Percentiles rank a stretch among this genome's conserved stretches.
These are phyloP conservation scores for Semicossyphus pulcher DNA, from an alignment of 2,113 vertebrate species.

Conservation along the genomic window DNA sequence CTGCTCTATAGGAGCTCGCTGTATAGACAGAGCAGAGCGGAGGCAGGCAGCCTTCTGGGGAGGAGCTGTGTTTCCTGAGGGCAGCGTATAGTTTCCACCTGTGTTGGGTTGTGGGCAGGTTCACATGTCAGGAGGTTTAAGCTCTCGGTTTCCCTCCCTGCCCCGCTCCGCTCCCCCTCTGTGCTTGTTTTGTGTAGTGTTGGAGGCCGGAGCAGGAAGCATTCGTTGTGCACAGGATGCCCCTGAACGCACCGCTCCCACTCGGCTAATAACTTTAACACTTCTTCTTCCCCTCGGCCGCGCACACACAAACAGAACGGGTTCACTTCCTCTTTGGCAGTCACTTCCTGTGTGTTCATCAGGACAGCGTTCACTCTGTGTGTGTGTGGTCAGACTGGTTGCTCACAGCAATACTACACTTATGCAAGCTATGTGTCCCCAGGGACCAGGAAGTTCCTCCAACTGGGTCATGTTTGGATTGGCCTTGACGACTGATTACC, in stretches of 20 bases:
- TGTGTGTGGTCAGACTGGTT: background rate
- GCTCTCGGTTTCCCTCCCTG: background rate
- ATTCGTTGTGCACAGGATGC: slow-evolving; percentile 79
- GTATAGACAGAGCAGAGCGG: background rate
- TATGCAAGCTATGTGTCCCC: slow-evolving; percentile 5
- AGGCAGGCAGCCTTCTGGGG: slow-evolving; percentile 11
- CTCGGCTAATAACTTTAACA: slow-evolving; percentile 82
- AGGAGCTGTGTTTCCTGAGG: background rate
- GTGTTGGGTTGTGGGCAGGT: slow-evolving; percentile 33
- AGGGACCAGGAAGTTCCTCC: background rate
- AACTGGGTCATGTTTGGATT: background rate
- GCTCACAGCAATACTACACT: background rate
- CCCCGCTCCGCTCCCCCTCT: background rate
- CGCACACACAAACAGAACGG: slow-evolving; percentile 56
- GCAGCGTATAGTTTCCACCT: slow-evolving; percentile 53
- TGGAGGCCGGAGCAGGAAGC: slow-evolving; percentile 72
- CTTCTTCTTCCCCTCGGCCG: slow-evolving; percentile 73
- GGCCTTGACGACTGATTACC: too few species aligned
- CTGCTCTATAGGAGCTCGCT: slow-evolving; percentile 31
- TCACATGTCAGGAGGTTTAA: slow-evolving; percentile 25
- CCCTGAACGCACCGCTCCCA: slow-evolving; percentile 68
- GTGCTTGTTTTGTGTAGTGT: slow-evolving; percentile 51
- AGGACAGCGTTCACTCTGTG: background rate
- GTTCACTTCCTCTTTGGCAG: slow-evolving; percentile 64
- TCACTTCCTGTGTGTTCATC: slow-evolving; percentile 64